phyloP scores from a whole-genome alignment of 2,888 invertebrate species.

The Cryptocheilus praepositus region DNA sequence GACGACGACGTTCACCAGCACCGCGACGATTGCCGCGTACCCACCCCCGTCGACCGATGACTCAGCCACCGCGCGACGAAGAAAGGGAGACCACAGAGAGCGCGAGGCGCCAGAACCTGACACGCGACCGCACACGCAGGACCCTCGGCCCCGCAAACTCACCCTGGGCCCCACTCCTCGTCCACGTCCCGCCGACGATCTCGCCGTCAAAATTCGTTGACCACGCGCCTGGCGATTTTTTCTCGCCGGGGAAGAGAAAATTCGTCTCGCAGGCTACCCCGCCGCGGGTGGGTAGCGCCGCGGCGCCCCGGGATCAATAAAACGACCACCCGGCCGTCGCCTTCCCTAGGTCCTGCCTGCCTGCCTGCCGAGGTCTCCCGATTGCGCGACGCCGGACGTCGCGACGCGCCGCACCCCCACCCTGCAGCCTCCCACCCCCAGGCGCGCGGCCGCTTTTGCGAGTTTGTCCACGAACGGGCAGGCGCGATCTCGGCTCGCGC shows the following conservation, averaged over 20 bases:
- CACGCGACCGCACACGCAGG: neutral
- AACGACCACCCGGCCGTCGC: constrained; percentile 72
- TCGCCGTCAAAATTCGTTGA: neutral
- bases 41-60: neutral
- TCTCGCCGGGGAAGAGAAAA: constrained; percentile 17
- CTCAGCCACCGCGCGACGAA: neutral
- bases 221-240: neutral
- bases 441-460: constrained; percentile 14
- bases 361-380: constrained; percentile 61
- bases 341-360: constrained; percentile 67
- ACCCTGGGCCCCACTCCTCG: too few species aligned
- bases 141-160: too few species aligned
- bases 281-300: constrained; percentile 72
- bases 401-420: constrained; percentile 56
- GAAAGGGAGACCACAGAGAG: too few species aligned
- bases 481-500: constrained; percentile 54
- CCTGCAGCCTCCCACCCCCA: constrained; percentile 9
- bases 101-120: neutral
- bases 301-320: constrained; percentile 74
- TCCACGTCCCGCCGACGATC: neutral
- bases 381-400: constrained; percentile 62
- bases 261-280: constrained; percentile 66
- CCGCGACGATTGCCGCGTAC: constrained; percentile 1
- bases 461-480: constrained; percentile 35
- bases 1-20: neutral